phyloP scores from a whole-genome alignment of 1,140 invertebrate species.

The Mamestra configurata region DNA sequence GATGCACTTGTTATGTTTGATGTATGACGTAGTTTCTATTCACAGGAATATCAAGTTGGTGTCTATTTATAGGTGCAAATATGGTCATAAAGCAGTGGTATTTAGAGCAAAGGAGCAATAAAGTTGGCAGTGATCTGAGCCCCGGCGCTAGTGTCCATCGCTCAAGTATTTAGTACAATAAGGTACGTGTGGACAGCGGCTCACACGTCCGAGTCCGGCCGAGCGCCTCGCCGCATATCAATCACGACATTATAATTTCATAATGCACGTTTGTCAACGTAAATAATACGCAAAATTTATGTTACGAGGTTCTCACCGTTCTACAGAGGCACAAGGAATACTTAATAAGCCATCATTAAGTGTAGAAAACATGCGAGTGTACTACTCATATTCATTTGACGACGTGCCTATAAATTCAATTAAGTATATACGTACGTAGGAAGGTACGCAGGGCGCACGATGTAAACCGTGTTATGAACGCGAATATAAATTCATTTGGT shows the following conservation, averaged over 20 bases:
- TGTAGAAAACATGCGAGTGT: conserved; percentile 74
- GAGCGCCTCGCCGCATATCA: conserved; percentile 73
- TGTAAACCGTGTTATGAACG: conserved; percentile 72
- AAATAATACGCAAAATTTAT: conserved; percentile 88
- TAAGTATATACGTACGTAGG: conserved; percentile 67
- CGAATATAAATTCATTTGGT: conserved; percentile 67
- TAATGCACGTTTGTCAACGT: conserved; percentile 85
- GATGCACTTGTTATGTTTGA: conserved; percentile 34
- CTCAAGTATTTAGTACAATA: conserved; percentile 70
- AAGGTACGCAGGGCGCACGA: conserved; percentile 50
- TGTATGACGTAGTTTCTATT: conserved; percentile 27
- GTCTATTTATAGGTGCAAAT: conserved; percentile 22
- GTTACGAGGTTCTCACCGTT: conserved; percentile 87
- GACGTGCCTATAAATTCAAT: conserved; percentile 86
- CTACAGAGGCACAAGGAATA: conserved; percentile 78
- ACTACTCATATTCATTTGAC: conserved; percentile 84
- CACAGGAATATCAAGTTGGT: conserved; percentile 1
- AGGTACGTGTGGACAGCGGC: conserved; percentile 69
- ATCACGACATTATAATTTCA: conserved; percentile 85
- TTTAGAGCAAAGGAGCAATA: conserved; percentile 53
- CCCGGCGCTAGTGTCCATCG: conserved; percentile 52
- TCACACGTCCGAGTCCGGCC: conserved; percentile 70
- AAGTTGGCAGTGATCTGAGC: conserved; percentile 44
- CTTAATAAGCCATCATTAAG: conserved; percentile 80
- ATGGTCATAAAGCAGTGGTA: conserved; percentile 26